A percentile compares a stretch with the other conserved stretches of the same genome.
These are phyloP conservation scores for Parnassius mnemosyne DNA, from an alignment of 2,888 invertebrate genomes.

Conservation along the genomic window DNA sequence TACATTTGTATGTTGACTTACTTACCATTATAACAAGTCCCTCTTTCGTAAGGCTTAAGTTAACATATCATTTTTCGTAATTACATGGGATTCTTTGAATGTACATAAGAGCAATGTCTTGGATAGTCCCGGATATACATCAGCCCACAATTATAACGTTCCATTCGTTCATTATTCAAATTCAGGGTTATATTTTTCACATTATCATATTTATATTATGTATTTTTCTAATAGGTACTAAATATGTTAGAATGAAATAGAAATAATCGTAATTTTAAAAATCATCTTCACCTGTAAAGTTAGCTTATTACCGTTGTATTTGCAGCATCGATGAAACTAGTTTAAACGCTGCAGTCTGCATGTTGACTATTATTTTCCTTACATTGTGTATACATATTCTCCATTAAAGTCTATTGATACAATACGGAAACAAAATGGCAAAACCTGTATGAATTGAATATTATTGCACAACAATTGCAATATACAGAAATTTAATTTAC, in stretches of 20 bases:
- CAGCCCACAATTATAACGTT: constrained; percentile 39
- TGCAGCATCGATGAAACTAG: neutral
- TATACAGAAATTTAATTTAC: constrained; percentile 28
- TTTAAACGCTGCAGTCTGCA: neutral
- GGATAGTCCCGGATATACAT: constrained; percentile 37
- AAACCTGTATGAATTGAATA: constrained; percentile 45
- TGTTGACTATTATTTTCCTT: neutral
- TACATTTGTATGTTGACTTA: neutral
- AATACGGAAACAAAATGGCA: neutral
- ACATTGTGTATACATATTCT: neutral
- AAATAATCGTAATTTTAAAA: neutral
- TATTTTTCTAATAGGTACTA: neutral
- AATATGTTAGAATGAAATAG: neutral
- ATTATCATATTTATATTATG: neutral
- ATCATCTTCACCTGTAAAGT: constrained; percentile 1
- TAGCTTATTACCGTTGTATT: neutral
- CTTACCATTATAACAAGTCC: constrained; percentile 27
- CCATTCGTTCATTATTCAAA: neutral
- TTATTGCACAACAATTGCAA: constrained; percentile 40
- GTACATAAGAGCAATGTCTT: no score
- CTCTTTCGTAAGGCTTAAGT: no score
- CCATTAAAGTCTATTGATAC: neutral
- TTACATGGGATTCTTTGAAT: neutral
- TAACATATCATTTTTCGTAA: no score
- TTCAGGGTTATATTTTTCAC: neutral